These are phyloP conservation scores for Drosophila siamana DNA, from an alignment of 2,888 invertebrate species.

Conservation along the genomic window DNA sequence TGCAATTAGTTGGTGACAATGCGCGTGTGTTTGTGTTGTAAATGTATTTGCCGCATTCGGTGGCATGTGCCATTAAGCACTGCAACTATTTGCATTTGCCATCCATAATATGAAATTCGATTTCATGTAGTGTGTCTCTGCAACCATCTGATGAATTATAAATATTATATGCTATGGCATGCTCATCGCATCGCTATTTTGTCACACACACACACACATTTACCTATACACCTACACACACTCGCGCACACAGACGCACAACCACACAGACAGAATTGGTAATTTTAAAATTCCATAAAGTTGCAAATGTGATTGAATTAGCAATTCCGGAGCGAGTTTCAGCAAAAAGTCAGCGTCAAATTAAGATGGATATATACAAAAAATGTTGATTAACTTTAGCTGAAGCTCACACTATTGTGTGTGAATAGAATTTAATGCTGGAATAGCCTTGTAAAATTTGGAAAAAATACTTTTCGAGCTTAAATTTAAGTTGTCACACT, in stretches of 20 bases:
- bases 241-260: neutral
- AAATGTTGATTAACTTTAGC: neutral
- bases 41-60: conserved; percentile 39
- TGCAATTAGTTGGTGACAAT: conserved; percentile 48
- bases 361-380: neutral
- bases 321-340: neutral
- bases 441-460: neutral
- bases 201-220: neutral
- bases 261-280: neutral
- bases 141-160: conserved; percentile 31
- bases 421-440: neutral
- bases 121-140: conserved; percentile 7
- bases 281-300: conserved; percentile 18
- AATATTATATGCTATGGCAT: conserved; percentile 30
- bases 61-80: conserved; percentile 29
- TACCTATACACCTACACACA: neutral
- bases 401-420: neutral
- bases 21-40: neutral
- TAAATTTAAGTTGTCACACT: no score
- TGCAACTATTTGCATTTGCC: conserved; percentile 43
- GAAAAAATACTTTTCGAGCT: no score
- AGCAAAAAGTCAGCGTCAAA: conserved; percentile 1
- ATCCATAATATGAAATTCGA: conserved; percentile 32
- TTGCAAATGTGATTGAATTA: conserved; percentile 10
- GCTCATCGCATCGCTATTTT: conserved; percentile 7